A percentile compares a stretch with the other conserved stretches of the same genome.
Conservation (phyloP, 2,113 vertebrate genomes). For the Petaurus breviceps region DNA sequence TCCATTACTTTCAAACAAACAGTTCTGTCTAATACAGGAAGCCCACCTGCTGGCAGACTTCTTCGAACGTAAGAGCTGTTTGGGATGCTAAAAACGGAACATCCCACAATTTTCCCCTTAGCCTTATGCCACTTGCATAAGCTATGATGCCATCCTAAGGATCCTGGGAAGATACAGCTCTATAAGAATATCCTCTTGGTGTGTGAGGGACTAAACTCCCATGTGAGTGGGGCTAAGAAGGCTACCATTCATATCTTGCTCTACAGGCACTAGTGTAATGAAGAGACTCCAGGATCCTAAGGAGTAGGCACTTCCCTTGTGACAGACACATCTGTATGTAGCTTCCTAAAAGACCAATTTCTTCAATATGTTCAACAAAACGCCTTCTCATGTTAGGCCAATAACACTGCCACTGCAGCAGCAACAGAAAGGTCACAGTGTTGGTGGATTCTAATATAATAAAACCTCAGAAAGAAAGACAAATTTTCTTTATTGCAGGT, state of each 20-base stretch:
- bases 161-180: not conserved
- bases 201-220: conserved; percentile 13
- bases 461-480: conserved; percentile 39
- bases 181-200: not conserved
- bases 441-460: not conserved
- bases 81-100: not conserved
- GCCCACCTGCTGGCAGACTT: not conserved
- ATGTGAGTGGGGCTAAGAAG: not conserved
- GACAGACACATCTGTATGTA: not conserved
- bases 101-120: not conserved
- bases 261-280: not conserved
- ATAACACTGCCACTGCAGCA: conserved; percentile 34
- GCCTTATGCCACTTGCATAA: not conserved
- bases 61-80: not conserved
- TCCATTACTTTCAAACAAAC: not conserved
- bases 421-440: conserved; percentile 29
- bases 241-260: not conserved
- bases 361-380: conserved; percentile 37
- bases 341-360: conserved; percentile 53
- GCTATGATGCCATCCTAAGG: conserved; percentile 3
- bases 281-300: not conserved
- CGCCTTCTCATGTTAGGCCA: not conserved
- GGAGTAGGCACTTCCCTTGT: not conserved
- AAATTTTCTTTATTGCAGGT: conserved; percentile 11
- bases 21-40: not conserved